Evolutionary conservation across 2,888 invertebrate genomes (phyloP).

Genomic region (Ditylenchus weischeri): DNA sequence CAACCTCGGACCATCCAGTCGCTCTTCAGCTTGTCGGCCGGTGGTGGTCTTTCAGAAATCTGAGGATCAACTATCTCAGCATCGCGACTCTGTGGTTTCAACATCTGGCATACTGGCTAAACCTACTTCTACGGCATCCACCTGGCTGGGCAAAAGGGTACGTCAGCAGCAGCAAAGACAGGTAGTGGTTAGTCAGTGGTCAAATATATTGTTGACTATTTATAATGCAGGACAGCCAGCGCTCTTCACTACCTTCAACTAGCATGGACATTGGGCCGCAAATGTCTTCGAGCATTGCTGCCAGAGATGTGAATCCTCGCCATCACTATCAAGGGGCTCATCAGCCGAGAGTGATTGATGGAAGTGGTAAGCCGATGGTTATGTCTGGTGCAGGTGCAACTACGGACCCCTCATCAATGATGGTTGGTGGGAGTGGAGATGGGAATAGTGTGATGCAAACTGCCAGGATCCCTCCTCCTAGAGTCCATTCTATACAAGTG

Average conservation of each 20-base stretch:
- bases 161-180: conserved; percentile 46
- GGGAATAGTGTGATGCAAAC: conserved; percentile 40
- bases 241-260: not conserved
- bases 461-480: conserved; percentile 53
- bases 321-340: conserved; percentile 2
- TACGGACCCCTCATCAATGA: not conserved
- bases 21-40: conserved; percentile 37
- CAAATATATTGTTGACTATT: not conserved
- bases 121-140: conserved; percentile 55
- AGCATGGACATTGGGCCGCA: not conserved
- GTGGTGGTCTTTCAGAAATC: conserved; percentile 56
- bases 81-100: conserved; percentile 15
- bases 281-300: not conserved
- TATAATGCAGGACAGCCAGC: not conserved
- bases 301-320: not conserved
- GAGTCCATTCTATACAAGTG: conserved; percentile 34
- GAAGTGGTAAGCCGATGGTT: not conserved
- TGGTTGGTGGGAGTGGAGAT: conserved; percentile 30
- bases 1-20: conserved; percentile 14
- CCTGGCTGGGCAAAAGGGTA: conserved; percentile 56
- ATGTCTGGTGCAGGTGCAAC: not conserved
- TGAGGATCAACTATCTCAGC: conserved; percentile 21
- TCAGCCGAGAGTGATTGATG: conserved; percentile 1
- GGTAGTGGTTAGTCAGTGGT: not conserved
- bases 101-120: conserved; percentile 37